A percentile compares a stretch with the other conserved stretches of the same genome.
Evolutionary conservation across 2,113 vertebrate species (phyloP).

Genomic region (Myocastor coypus): DNA sequence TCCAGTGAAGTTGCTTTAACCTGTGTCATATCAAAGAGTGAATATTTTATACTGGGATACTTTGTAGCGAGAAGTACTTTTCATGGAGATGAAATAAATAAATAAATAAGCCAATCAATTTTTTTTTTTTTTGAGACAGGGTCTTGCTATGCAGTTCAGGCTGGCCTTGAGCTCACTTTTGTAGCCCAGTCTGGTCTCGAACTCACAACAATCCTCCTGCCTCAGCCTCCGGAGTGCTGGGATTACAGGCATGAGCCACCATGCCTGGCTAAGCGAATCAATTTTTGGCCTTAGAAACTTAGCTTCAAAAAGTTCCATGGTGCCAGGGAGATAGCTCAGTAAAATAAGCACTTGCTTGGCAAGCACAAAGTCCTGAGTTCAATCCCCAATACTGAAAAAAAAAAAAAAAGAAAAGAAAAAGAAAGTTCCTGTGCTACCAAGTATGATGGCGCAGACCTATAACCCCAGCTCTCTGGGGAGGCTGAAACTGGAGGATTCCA

Average conservation of each 20-base stretch:
- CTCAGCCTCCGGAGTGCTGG: no score
- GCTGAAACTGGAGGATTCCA: neutral
- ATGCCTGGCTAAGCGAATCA: neutral
- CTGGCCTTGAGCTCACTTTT: no score
- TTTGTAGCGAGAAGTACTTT: neutral
- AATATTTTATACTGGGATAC: neutral
- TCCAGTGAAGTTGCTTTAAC: conserved; percentile 3
- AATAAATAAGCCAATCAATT: neutral
- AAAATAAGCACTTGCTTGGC: no score
- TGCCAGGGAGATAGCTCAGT: no score
- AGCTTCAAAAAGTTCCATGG: neutral
- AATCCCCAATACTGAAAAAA: no score
- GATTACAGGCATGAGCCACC: no score
- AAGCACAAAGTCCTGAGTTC: no score
- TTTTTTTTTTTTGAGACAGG: no score
- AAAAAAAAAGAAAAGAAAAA: no score
- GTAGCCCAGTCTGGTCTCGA: no score
- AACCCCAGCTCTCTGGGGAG: neutral
- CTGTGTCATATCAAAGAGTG: neutral
- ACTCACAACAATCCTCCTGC: no score
- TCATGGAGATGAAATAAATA: neutral
- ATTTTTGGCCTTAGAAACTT: neutral
- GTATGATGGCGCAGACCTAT: neutral
- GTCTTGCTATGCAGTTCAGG: no score
- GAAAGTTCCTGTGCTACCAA: neutral